Conservation (phyloP, 2,113 vertebrate genomes). For the Scolopax mira region DNA sequence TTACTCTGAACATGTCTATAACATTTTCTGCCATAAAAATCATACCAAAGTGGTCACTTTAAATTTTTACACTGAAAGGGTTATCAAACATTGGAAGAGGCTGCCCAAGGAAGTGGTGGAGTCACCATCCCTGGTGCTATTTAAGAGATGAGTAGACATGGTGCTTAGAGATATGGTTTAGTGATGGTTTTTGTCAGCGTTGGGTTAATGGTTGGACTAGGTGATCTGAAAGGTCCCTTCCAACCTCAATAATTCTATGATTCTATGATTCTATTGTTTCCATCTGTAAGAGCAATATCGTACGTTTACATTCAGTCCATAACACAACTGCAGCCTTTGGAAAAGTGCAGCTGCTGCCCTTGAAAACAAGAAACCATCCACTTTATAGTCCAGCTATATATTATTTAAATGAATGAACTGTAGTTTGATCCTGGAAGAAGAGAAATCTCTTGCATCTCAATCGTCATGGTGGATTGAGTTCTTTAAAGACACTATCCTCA, state of each 20-base stretch:
- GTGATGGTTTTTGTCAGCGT: too few species aligned
- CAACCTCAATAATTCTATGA: too few species aligned
- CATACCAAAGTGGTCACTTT: neutral
- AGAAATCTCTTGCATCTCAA: neutral
- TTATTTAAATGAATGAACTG: neutral
- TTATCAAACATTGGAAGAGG: too few species aligned
- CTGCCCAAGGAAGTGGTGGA: too few species aligned
- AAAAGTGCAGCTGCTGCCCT: neutral
- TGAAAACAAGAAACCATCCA: neutral
- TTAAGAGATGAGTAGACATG: too few species aligned
- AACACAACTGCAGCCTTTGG: neutral
- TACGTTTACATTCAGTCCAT: neutral
- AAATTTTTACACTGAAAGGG: too few species aligned
- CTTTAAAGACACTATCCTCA: neutral
- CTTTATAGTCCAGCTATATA: neutral
- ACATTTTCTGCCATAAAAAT: neutral
- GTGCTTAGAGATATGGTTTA: too few species aligned
- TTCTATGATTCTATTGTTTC: neutral
- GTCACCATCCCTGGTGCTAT: too few species aligned
- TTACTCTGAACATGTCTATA: neutral
- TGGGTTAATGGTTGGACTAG: too few species aligned
- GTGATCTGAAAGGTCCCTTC: too few species aligned
- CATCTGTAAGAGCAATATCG: neutral
- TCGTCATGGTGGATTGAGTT: neutral
- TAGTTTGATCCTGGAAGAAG: neutral